phyloP scores from a whole-genome alignment of 1,140 invertebrate species.

The Apis laboriosa region DNA sequence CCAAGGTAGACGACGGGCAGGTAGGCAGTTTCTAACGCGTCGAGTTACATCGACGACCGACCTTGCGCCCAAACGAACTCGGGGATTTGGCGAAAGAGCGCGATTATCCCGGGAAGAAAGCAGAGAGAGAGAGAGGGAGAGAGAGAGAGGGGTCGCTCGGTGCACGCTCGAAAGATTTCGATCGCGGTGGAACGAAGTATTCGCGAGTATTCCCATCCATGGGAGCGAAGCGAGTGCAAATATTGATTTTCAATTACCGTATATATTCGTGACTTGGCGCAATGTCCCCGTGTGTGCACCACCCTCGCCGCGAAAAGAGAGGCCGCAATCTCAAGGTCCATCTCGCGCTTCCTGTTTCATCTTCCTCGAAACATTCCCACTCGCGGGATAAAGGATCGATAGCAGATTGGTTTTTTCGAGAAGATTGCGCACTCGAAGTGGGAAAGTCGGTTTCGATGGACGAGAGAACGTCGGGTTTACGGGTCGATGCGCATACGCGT shows the following conservation, averaged over 20 bases:
- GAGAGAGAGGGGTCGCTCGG: background rate
- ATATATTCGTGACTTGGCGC: constrained; percentile 74
- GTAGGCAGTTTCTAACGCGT: too few species aligned
- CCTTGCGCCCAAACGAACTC: too few species aligned
- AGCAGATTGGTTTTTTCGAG: too few species aligned
- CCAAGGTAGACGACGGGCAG: too few species aligned
- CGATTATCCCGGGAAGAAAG: too few species aligned
- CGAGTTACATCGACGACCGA: too few species aligned
- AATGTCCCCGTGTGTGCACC: constrained; percentile 66
- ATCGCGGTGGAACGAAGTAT: constrained; percentile 25
- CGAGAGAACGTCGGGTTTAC: too few species aligned
- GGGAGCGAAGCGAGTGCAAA: constrained; percentile 70
- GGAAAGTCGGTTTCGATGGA: too few species aligned
- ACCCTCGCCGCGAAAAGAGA: constrained; percentile 66
- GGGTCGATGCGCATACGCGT: background rate
- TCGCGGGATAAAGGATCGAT: too few species aligned
- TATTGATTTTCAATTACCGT: constrained; percentile 78
- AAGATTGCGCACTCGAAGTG: too few species aligned
- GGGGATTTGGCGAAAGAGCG: too few species aligned
- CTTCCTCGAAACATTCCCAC: background rate
- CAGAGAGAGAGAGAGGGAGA: too few species aligned
- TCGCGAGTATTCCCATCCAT: constrained; percentile 27
- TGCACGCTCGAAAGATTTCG: constrained; percentile 48
- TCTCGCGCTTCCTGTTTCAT: constrained; percentile 42
- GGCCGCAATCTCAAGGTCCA: constrained; percentile 64